Evolutionary conservation across 2,888 invertebrate species (phyloP), one percentile per base, ranked within the genome.

Genomic region (Cosmia pyralina): DNA sequence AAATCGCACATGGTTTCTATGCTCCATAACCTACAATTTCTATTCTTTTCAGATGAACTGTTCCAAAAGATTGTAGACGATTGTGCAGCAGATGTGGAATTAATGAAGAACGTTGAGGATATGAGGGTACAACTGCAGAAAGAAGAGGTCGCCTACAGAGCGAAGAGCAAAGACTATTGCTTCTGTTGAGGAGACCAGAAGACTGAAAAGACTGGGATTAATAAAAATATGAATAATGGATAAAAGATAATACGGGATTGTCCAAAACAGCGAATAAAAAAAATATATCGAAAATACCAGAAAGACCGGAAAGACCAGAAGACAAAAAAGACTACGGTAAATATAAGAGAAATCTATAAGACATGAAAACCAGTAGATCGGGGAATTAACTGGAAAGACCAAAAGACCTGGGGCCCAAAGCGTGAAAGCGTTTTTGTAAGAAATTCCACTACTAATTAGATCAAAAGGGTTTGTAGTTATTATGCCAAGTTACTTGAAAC

Each of bases 1-100:
- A n/a, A n/a, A n/a, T n/a, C n/a, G n/a, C n/a, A n/a, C n/a, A n/a
- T n/a, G n/a, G n/a, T n/a, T n/a, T 38, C 38, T 6, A 38, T 38
- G 38, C 41, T 41, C 4, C 8, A 7, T 62, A 48, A 55, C 10
- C 4, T 1, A 41, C 7, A 10, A 19, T 41, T 19, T 52, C n/a
- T 19, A 50, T 19, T 28, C 15, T 60, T 93, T 93, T 1, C 94
- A 96, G 96, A 95, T 1, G 95, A 95, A 77, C 82, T 96, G 0
- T 96, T 96, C 85, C 95, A 96, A 66, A 92, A 93, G 69, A 95
- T 96, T 52, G 94, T 96, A 0, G 96, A 96, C 57, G 96, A 96
- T 63, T 96, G 96, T 78, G 94, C 90, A 0, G 85, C 91, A 0
- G 96, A 96, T 46, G 57, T 85, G 0, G 85, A 82, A 2, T 38